Evolutionary conservation across 2,797 vertebrate genomes (phyloP), one percentile per base, ranked within the genome.

Genomic region (Chiroxiphia lanceolata): DNA sequence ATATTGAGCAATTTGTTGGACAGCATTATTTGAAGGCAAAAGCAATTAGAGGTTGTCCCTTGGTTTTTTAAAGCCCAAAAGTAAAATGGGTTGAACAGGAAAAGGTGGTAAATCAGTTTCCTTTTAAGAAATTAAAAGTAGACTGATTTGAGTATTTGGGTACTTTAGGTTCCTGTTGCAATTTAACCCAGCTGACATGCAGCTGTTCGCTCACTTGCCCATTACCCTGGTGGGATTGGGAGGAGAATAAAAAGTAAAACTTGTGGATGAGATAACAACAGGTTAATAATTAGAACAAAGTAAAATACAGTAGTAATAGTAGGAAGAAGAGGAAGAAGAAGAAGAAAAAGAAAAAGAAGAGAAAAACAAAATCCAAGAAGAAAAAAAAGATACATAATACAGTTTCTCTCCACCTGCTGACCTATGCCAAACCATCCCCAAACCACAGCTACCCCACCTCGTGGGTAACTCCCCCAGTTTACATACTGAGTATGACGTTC

Each of bases 181-280:
- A 5, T 89, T 61, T 56, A 56, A 48, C 31, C 54, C 42, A 69
- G 3, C 31, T 76, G 34, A 13, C 15, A 33, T 54, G 26, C 21
- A 61, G 27, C 4, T 14, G 9, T 54, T 56, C 22, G 20, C 10
- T 69, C 6, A 14, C 25, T 47, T 34, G 59, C 38, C 17, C 8
- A n/a, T 33, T 8, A 68, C 6, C 19, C 22, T 1, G 0, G 6
- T 54, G 17, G 12, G 8, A 23, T 3, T 69, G 40, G 6, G 42
- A 75, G 26, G 21, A 36, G 18, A 56, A 36, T 48, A 56, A 61
- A 60, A 48, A 11, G 3, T 18, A 15, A 20, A 33, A 53, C 4
- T 23, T 54, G 13, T 36, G 18, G 5, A 16, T 25, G 45, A 21
- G 11, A n/a, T 10, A 59, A n/a, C 4, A 8, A 38, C 13, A 38